phyloP scores from a whole-genome alignment of 2,888 invertebrate genomes.

The Spodoptera picta region DNA sequence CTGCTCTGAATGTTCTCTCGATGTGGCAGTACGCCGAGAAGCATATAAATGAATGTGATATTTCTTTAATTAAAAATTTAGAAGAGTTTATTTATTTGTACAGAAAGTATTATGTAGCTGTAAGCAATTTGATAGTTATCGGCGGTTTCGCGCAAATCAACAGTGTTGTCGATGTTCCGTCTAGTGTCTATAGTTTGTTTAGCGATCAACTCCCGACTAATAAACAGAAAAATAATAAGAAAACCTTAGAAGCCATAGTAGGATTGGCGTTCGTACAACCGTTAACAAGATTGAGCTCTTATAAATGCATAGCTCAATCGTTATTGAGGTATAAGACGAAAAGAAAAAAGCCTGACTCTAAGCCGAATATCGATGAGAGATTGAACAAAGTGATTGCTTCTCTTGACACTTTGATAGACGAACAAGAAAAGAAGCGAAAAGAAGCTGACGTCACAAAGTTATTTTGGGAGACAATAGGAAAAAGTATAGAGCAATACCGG shows the following conservation, averaged over 20 bases:
- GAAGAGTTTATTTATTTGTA: slow-evolving; percentile 92
- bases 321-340: slow-evolving; percentile 84
- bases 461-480: slow-evolving; percentile 93
- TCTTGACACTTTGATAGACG: slow-evolving; percentile 90
- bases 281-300: slow-evolving; percentile 89
- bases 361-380: slow-evolving; percentile 85
- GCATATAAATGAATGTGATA: slow-evolving; percentile 90
- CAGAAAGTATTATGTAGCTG: slow-evolving; percentile 91
- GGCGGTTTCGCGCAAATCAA: slow-evolving; percentile 91
- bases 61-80: slow-evolving; percentile 91
- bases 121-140: slow-evolving; percentile 92
- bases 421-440: slow-evolving; percentile 89
- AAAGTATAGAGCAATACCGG: slow-evolving; percentile 89
- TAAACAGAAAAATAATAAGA: slow-evolving; percentile 87
- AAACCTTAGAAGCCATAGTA: slow-evolving; percentile 89
- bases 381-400: slow-evolving; percentile 89
- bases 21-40: slow-evolving; percentile 91
- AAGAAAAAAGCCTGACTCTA: slow-evolving; percentile 76
- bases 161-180: slow-evolving; percentile 89
- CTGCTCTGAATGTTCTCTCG: slow-evolving; percentile 91
- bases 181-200: slow-evolving; percentile 87
- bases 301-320: slow-evolving; percentile 89
- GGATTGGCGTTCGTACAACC: slow-evolving; percentile 90
- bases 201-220: slow-evolving; percentile 87
- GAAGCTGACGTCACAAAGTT: slow-evolving; percentile 91